A percentile compares a stretch with the other conserved stretches of the same genome.
phyloP scores from a whole-genome alignment of 2,888 invertebrate species.

The Anodontia alba region DNA sequence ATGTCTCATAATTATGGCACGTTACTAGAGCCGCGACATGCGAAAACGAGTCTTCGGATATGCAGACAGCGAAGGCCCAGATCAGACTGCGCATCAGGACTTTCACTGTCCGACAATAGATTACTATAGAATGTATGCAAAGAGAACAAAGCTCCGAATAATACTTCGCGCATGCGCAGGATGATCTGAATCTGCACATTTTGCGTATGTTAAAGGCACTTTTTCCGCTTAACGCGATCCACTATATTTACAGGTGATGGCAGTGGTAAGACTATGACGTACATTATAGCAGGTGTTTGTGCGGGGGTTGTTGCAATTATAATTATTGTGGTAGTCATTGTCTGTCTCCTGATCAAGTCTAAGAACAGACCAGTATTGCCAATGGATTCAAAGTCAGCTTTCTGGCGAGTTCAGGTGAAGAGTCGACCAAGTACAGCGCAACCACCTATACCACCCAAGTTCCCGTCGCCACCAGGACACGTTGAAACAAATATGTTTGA shows the following conservation, averaged over 20 bases:
- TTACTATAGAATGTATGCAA: too few species aligned
- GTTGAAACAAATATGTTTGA: slow-evolving; percentile 56
- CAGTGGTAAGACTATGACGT: background rate
- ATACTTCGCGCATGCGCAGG: too few species aligned
- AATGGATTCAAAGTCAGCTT: background rate
- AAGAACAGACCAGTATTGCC: slow-evolving; percentile 18
- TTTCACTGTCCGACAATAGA: too few species aligned
- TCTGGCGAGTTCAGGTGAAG: slow-evolving; percentile 2
- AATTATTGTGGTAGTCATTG: background rate
- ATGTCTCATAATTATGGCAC: too few species aligned
- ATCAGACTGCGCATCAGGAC: background rate
- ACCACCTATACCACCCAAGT: slow-evolving; percentile 12
- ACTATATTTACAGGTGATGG: background rate
- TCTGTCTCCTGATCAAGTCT: slow-evolving; percentile 13
- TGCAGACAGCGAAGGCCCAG: background rate
- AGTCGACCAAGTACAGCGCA: background rate
- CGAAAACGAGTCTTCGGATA: too few species aligned
- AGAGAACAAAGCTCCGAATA: too few species aligned
- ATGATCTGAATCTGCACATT: too few species aligned
- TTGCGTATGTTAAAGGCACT: too few species aligned
- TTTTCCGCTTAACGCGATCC: too few species aligned
- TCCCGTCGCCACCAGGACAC: slow-evolving; percentile 38
- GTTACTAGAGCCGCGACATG: too few species aligned
- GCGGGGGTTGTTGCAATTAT: slow-evolving; percentile 24
- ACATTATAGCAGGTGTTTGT: slow-evolving; percentile 21